Evolutionary conservation across 2,113 vertebrate species (phyloP), one percentile per base, ranked within the genome.

Genomic region (Bufo bufo): DNA sequence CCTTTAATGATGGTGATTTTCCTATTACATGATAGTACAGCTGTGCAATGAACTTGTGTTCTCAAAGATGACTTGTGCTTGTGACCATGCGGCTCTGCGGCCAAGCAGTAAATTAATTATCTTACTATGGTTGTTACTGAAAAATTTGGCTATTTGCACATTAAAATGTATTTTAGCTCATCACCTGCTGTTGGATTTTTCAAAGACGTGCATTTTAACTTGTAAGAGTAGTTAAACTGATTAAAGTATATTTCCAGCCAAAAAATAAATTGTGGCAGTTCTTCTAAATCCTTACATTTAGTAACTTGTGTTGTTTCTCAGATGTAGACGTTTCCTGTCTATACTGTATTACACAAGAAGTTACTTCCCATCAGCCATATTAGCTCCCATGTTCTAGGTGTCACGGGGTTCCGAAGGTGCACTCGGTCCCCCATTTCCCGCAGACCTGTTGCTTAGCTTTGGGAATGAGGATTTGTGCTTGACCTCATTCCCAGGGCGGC

Each of bases 21-120:
- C 69, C 61, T 50, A 61, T 33, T 45, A 63, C 19, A 65, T 12
- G 4, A 82, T 50, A n/a, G 43, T 49, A 49, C 19, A 66, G 77
- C 47, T 77, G 74, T 80, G 77, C 43, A 80, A 58, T 80, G 23
- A 80, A 43, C 59, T 63, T 82, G 80, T 14, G 7, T 19, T 79
- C 43, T 65, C 81, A 49, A 50, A 65, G 61, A 83, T 52, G 6
- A 66, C 11, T 66, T 66, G 59, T 50, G 47, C 61, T 11, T 52
- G 59, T 23, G n/a, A 83, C 52, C 52, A n/a, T 66, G 2, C 33
- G 23, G 47, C 61, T 50, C 20, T 7, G 23, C 43, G 54, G 19
- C 56, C 23, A 14, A 33, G 78, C 58, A 75, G 17, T 3, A 49
- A 4, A 61, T 81, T 81, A 59, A 81, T 59, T 81, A 81, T 81